phyloP scores from a whole-genome alignment of 2,797 vertebrate species.

The Monodelphis domestica region DNA sequence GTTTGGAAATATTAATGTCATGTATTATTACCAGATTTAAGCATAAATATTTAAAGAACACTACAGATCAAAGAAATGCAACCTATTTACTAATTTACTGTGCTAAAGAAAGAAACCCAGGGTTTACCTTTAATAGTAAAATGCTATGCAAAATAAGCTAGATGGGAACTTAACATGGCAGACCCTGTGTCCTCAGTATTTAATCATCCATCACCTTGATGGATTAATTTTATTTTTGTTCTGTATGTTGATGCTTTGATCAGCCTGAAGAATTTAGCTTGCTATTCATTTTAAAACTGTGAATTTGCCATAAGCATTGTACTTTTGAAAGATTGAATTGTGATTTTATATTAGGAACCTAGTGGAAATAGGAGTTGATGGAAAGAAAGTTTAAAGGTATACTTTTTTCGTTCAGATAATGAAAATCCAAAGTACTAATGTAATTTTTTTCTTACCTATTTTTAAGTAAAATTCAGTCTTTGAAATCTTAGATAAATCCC shows the following conservation, averaged over 20 bases:
- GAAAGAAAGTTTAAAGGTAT: conserved; percentile 52
- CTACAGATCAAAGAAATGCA: conserved; percentile 33
- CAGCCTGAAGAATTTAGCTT: conserved; percentile 40
- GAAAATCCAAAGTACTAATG: conserved; percentile 51
- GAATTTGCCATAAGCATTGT: conserved; percentile 49
- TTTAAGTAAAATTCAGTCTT: conserved; percentile 55
- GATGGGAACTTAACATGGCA: conserved; percentile 46
- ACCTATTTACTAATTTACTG: conserved; percentile 61
- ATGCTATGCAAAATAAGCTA: conserved; percentile 43
- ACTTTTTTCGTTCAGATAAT: conserved; percentile 66
- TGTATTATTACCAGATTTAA: conserved; percentile 49
- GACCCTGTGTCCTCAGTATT: conserved; percentile 43
- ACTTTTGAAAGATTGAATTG: conserved; percentile 42
- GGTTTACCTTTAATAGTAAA: conserved; percentile 61
- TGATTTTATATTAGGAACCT: conserved; percentile 56
- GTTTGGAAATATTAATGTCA: conserved; percentile 62
- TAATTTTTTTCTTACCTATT: conserved; percentile 48
- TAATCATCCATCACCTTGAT: conserved; percentile 1
- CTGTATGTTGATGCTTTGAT: conserved; percentile 57
- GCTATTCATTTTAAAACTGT: conserved; percentile 57
- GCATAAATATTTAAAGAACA: conserved; percentile 8
- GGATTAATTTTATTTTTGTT: conserved; percentile 56
- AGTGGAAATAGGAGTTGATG: conserved; percentile 47
- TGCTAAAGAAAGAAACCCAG: conserved; percentile 45
- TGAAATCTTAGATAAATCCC: conserved; percentile 54